These are phyloP conservation scores for Pluvialis apricaria DNA, from an alignment of 2,113 vertebrate species.

Conservation along the genomic window DNA sequence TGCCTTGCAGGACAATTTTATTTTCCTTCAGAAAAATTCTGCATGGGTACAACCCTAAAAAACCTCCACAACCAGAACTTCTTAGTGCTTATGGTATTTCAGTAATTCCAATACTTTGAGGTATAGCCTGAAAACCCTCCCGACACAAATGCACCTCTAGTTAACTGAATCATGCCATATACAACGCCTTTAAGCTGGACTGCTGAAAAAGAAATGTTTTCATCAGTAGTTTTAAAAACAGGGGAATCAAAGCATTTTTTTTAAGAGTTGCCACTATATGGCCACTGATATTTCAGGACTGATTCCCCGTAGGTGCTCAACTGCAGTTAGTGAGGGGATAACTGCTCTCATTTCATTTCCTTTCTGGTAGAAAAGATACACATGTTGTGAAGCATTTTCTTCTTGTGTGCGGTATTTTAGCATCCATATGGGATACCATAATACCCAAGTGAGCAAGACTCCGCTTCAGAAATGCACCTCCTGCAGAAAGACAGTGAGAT, in stretches of 20 bases:
- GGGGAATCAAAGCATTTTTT: not conserved
- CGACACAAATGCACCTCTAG: not conserved
- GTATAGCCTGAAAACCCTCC: not conserved
- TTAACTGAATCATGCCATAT: not conserved
- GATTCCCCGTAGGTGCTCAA: not conserved
- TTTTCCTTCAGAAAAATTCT: not conserved
- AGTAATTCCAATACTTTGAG: not conserved
- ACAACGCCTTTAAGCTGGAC: accelerated
- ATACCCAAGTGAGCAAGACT: not conserved
- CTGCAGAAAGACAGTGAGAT: not conserved
- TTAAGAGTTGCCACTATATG: not conserved
- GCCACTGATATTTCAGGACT: not conserved
- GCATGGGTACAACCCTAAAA: not conserved
- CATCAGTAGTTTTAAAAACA: not conserved
- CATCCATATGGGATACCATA: accelerated
- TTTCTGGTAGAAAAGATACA: not conserved
- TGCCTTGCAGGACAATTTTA: not conserved
- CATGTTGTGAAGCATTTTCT: not conserved
- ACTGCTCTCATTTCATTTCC: not conserved
- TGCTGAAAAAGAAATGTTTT: not conserved
- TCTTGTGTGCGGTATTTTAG: not conserved
- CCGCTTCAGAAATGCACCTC: accelerated
- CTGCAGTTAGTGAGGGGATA: not conserved
- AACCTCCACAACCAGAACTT: too few species aligned
- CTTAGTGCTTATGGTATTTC: accelerated